A percentile compares a stretch with the other conserved stretches of the same genome.
These are phyloP conservation scores for Bombus consobrinus DNA, from an alignment of 1,140 invertebrate species.

Conservation along the genomic window DNA sequence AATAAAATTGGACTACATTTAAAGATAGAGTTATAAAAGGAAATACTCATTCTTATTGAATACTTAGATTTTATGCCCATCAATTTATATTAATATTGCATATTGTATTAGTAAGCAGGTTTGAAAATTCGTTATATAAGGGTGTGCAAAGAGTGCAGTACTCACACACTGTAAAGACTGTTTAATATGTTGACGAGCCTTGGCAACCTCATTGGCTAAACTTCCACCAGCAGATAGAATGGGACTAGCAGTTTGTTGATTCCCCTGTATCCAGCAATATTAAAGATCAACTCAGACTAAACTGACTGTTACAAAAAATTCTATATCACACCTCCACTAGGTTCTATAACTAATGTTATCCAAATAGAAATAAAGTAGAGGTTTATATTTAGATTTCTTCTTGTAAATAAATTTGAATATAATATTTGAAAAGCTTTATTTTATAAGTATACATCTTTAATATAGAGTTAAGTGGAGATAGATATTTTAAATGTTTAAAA, in stretches of 20 bases:
- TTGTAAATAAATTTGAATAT: not conserved
- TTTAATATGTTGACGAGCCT: constrained; percentile 84
- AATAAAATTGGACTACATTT: constrained; percentile 18
- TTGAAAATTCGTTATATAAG: constrained; percentile 57
- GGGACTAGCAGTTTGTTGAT: constrained; percentile 73
- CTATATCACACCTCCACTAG: constrained; percentile 62
- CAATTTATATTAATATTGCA: constrained; percentile 38
- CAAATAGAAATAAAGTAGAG: not conserved
- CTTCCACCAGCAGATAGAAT: constrained; percentile 78
- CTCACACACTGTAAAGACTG: constrained; percentile 84
- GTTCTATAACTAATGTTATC: constrained; percentile 23
- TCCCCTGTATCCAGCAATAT: constrained; percentile 78
- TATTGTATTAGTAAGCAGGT: constrained; percentile 64
- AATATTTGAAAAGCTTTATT: not conserved
- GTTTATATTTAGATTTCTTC: not conserved
- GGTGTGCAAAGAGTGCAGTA: constrained; percentile 74
- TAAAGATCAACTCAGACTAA: constrained; percentile 73
- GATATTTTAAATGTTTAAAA: constrained; percentile 34
- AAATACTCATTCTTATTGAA: constrained; percentile 13
- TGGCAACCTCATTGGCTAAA: constrained; percentile 84
- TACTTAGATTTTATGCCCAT: constrained; percentile 28
- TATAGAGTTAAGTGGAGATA: constrained; percentile 50
- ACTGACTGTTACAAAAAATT: constrained; percentile 60
- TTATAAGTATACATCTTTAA: not conserved
- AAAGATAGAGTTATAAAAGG: not conserved